Base-by-base conservation (phyloP, 1,140 invertebrate genomes). In the Agraylea sexmaculata region DNA sequence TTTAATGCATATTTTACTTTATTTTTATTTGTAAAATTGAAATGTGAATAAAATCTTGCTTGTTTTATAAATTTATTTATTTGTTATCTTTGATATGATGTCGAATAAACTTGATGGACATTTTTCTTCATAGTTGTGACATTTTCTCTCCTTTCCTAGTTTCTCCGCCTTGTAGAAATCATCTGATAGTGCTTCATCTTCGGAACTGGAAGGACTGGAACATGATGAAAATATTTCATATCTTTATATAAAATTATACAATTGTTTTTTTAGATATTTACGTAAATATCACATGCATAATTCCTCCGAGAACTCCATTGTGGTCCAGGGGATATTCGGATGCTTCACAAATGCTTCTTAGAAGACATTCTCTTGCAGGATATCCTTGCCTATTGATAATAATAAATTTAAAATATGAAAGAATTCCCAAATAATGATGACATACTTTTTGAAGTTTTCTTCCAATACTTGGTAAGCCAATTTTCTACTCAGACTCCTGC, bases 341-440 rank as follows among this genome's bases (percentile, higher is more conserved):
- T 4, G 79, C 75, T 51, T 86, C 80, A 54, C 81, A 84, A 41
- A 85, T 79, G 38, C 72, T 75, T 23, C 76, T 69, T 39, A 83
- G 56, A 49, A 84, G 60, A 54, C 82, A 85, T 23, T 73, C 60
- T 51, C 64, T 66, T 3, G 79, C 79, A 48, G 67, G 64, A 63
- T 67, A 68, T 2, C 71, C 71, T 31, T 60, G 44, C 35, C 62
- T 66, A 52, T 17, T n/a, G n/a, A n/a, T n/a, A n/a, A n/a, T n/a
- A n/a, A n/a, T n/a, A n/a, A n/a, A n/a, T n/a, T n/a, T n/a, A n/a
- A n/a, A n/a, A n/a, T n/a, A n/a, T n/a, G n/a, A n/a, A n/a, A n/a
- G n/a, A n/a, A n/a, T n/a, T n/a, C n/a, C n/a, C n/a, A n/a, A n/a
- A n/a, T n/a, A n/a, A n/a, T n/a, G n/a, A n/a, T n/a, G n/a, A n/a